These are phyloP conservation scores for Phrynocephalus versicolor DNA, from an alignment of 2,113 vertebrate genomes.

Conservation along the genomic window DNA sequence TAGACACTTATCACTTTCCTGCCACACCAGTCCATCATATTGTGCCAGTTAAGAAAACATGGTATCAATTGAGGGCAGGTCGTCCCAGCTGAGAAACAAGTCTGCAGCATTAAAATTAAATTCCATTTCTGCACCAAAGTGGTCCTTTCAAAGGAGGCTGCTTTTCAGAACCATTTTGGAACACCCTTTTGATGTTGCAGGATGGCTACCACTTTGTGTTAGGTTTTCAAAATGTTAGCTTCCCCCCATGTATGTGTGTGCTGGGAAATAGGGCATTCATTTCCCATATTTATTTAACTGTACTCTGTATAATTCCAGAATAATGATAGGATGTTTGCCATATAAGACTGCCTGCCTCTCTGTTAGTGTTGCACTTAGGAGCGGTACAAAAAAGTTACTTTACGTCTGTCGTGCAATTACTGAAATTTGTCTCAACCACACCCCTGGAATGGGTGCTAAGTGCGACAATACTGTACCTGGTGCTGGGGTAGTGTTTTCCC, in stretches of 20 bases:
- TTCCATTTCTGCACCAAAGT: background rate
- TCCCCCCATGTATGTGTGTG: no score
- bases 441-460: no score
- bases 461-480: no score
- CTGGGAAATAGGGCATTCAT: no score
- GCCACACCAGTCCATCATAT: background rate
- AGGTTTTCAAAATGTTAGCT: slow-evolving; percentile 6
- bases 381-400: no score
- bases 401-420: no score
- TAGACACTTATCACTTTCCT: slow-evolving; percentile 11
- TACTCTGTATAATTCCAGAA: no score
- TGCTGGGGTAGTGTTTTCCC: no score
- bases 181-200: background rate
- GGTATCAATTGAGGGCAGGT: slow-evolving; percentile 4
- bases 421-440: no score
- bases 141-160: background rate
- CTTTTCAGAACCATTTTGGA: background rate
- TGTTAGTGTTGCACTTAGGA: no score
- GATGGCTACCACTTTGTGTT: no score
- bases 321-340: no score
- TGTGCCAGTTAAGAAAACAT: background rate
- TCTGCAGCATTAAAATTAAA: background rate
- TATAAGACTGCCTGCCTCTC: background rate
- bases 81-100: slow-evolving; percentile 31
- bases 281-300: background rate